Percentiles rank a stretch among this genome's conserved stretches.
Conservation (phyloP, 2,888 invertebrate species). For the Drosophila subsilvestris region DNA sequence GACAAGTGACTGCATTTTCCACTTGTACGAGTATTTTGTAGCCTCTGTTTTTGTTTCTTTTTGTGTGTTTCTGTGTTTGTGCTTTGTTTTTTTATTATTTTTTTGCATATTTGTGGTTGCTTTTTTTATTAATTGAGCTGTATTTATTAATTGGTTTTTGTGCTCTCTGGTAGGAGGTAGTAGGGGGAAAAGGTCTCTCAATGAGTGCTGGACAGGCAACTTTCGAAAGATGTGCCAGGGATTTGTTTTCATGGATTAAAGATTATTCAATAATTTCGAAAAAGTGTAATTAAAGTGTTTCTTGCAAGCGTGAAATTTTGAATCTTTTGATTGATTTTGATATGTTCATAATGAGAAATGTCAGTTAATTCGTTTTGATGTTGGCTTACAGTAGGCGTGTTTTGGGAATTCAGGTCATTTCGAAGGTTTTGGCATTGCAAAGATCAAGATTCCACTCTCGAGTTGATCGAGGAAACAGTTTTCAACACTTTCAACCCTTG, state of each 20-base stretch:
- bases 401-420: neutral
- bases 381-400: neutral
- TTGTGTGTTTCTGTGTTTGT: constrained; percentile 39
- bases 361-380: constrained; percentile 4
- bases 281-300: constrained; percentile 27
- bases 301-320: constrained; percentile 34
- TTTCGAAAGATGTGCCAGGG: constrained; percentile 60
- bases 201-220: constrained; percentile 61
- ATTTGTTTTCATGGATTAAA: constrained; percentile 23
- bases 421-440: neutral
- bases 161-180: constrained; percentile 43
- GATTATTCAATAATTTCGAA: constrained; percentile 13
- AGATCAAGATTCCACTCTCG: neutral
- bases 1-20: constrained; percentile 41
- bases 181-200: constrained; percentile 33
- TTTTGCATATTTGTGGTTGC: constrained; percentile 41
- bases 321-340: constrained; percentile 19
- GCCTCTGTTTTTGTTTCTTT: constrained; percentile 15
- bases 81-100: constrained; percentile 36
- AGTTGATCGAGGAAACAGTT: neutral
- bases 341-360: constrained; percentile 24
- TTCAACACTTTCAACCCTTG: neutral
- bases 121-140: constrained; percentile 68
- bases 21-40: constrained; percentile 32
- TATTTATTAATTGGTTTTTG: constrained; percentile 45